These are phyloP conservation scores for Rapana venosa DNA, from an alignment of 2,888 invertebrate genomes.

Conservation along the genomic window DNA sequence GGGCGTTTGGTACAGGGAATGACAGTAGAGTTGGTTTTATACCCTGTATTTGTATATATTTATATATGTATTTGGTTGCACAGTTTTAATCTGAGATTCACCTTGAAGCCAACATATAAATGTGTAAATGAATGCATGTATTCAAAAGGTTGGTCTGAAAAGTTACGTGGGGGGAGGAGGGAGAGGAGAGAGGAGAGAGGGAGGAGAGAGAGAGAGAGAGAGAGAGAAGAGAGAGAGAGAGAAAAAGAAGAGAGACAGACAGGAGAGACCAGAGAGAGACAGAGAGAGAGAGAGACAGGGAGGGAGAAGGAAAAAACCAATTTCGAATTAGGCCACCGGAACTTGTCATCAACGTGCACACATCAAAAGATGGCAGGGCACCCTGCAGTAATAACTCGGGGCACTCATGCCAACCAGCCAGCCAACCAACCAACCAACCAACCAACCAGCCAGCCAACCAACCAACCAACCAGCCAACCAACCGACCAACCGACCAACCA, in stretches of 20 bases:
- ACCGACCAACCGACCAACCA: neutral
- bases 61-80: too few species aligned
- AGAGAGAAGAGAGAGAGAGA: slow-evolving; percentile 21
- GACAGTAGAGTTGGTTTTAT: too few species aligned
- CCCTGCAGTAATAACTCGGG: too few species aligned
- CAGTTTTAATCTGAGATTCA: too few species aligned
- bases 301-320: neutral
- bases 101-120: too few species aligned
- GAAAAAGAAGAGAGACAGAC: neutral
- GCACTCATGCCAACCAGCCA: too few species aligned
- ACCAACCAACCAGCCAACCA: neutral
- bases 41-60: too few species aligned
- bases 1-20: too few species aligned
- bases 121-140: too few species aligned
- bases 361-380: neutral
- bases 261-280: neutral
- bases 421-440: neutral
- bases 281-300: neutral
- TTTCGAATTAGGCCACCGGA: slow-evolving; percentile 26
- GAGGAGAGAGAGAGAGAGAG: slow-evolving; percentile 17
- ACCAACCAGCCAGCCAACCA: neutral
- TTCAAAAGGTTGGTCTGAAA: too few species aligned
- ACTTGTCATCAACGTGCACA: slow-evolving; percentile 22
- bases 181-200: neutral
- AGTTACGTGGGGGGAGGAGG: too few species aligned